A percentile compares a stretch with the other conserved stretches of the same genome.
Evolutionary conservation across 2,113 vertebrate species (phyloP).

Genomic region (Colius striatus): DNA sequence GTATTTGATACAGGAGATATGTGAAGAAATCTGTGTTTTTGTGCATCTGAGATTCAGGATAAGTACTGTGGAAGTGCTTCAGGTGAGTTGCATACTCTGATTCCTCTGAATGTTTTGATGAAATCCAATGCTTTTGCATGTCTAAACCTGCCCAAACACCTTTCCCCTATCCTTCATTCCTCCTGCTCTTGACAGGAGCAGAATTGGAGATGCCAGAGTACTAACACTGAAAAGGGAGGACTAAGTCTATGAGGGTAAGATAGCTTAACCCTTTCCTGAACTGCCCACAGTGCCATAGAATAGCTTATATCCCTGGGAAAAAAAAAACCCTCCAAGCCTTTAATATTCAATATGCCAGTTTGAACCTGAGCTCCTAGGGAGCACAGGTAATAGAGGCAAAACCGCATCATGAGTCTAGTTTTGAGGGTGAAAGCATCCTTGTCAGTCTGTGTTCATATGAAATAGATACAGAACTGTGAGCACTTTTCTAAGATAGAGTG

Average conservation of each 20-base stretch:
- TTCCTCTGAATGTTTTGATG: neutral
- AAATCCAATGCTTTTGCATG: neutral
- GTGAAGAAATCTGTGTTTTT: neutral
- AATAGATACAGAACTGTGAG: neutral
- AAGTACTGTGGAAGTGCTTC: neutral
- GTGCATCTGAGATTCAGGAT: neutral
- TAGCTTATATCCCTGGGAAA: neutral
- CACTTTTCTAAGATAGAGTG: neutral
- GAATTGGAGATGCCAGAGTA: neutral
- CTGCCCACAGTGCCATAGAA: neutral
- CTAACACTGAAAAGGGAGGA: neutral
- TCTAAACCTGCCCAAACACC: neutral
- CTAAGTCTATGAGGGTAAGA: neutral
- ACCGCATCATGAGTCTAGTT: neutral
- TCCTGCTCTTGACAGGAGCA: neutral
- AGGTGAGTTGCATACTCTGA: neutral
- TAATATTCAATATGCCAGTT: neutral
- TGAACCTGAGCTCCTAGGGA: neutral
- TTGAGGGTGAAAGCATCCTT: neutral
- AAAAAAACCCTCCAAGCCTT: neutral
- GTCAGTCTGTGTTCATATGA: fast-evolving
- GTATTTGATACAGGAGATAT: neutral
- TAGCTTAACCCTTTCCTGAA: neutral
- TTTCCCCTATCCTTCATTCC: neutral
- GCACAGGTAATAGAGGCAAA: neutral